Percentiles rank a stretch among this genome's conserved stretches.
Conservation (phyloP, 1,140 invertebrate genomes). For the Drosophila willistoni region DNA sequence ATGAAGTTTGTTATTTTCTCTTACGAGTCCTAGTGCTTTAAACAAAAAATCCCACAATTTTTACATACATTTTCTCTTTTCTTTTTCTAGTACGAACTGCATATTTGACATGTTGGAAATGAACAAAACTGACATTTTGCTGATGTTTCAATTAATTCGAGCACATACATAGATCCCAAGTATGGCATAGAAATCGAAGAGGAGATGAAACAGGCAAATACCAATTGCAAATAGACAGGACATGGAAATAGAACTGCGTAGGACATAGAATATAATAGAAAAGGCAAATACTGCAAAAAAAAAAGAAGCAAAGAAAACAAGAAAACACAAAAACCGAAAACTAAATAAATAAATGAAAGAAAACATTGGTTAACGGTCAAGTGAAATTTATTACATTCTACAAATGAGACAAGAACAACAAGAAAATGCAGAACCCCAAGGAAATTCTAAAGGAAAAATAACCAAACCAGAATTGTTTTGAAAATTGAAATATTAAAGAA, state of each 20-base stretch:
- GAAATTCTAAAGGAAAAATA: constrained; percentile 35
- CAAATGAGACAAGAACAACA: constrained; percentile 72
- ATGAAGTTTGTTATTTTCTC: no score
- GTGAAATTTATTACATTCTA: constrained; percentile 76
- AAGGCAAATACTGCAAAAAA: constrained; percentile 54
- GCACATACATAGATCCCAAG: constrained; percentile 23
- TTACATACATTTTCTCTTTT: not conserved
- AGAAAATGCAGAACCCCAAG: constrained; percentile 52
- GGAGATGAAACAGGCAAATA: constrained; percentile 39
- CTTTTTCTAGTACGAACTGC: not conserved
- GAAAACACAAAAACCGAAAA: constrained; percentile 50
- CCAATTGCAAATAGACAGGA: constrained; percentile 56
- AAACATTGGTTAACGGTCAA: constrained; percentile 67
- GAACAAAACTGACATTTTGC: constrained; percentile 38
- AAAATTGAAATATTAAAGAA: constrained; percentile 81
- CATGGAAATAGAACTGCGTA: constrained; percentile 54
- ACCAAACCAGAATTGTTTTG: constrained; percentile 70
- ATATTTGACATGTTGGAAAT: constrained; percentile 31
- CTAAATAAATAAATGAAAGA: constrained; percentile 36
- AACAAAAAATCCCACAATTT: not conserved
- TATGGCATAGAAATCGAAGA: constrained; percentile 42
- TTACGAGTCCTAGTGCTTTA: no score
- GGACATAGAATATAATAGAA: constrained; percentile 58
- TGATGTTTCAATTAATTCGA: constrained; percentile 73
- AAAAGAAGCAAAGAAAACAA: constrained; percentile 68